Percentiles rank a stretch among this genome's conserved stretches.
Evolutionary conservation across 2,888 invertebrate genomes (phyloP).

Genomic region (Idaea biselata): DNA sequence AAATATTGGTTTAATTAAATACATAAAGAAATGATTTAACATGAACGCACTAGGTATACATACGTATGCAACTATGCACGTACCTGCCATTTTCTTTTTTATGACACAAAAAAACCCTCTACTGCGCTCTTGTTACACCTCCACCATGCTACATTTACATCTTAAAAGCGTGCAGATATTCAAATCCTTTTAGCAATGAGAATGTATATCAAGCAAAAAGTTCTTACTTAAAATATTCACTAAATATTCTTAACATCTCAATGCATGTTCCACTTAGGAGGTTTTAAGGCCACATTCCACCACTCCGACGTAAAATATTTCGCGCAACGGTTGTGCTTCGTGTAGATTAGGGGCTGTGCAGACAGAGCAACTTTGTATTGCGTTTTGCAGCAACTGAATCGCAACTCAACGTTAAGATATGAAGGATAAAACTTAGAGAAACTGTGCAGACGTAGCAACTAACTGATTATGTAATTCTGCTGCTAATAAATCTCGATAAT

Average conservation of each 20-base stretch:
- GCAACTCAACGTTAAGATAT: too few relatives aligned
- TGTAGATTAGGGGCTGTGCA: conserved; percentile 27
- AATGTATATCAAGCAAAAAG: neutral
- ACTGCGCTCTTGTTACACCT: neutral
- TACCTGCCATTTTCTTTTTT: neutral
- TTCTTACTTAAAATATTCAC: conserved; percentile 10
- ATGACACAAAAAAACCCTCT: neutral
- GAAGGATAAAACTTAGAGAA: too few relatives aligned
- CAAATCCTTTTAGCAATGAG: neutral
- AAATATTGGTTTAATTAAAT: too few relatives aligned
- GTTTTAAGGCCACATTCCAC: conserved; percentile 14
- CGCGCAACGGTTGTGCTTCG: conserved; percentile 25
- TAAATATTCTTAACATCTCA: conserved; percentile 31
- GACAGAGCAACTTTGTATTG: too few relatives aligned
- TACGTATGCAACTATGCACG: neutral
- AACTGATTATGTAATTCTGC: too few relatives aligned
- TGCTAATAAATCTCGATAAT: too few relatives aligned
- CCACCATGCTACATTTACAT: neutral
- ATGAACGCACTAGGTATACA: too few relatives aligned
- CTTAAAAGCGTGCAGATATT: neutral
- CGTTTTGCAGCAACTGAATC: too few relatives aligned
- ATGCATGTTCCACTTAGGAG: conserved; percentile 14
- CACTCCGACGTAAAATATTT: conserved; percentile 38
- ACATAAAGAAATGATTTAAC: too few relatives aligned
- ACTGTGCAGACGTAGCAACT: too few relatives aligned